These are phyloP conservation scores for Druon quercuslanigerum DNA, from an alignment of 1,140 invertebrate genomes.

Conservation along the genomic window DNA sequence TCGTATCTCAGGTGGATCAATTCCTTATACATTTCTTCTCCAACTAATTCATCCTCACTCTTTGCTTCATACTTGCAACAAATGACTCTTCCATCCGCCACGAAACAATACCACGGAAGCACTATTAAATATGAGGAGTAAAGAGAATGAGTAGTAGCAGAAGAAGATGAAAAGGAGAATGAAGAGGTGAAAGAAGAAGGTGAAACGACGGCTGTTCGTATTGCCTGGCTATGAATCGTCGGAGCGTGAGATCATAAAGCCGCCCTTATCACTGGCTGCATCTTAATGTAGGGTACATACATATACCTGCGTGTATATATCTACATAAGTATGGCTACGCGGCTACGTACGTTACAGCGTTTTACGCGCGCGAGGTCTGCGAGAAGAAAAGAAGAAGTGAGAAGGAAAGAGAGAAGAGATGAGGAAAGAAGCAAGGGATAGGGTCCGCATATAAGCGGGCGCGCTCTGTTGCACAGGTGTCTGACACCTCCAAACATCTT, in stretches of 20 bases:
- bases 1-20: no score
- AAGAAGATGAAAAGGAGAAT: constrained; percentile 11
- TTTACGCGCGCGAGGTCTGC: constrained; percentile 42
- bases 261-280: constrained; percentile 71
- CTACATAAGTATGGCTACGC: constrained; percentile 60
- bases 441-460: constrained; percentile 1
- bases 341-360: constrained; percentile 48
- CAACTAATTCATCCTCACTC: neutral
- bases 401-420: constrained; percentile 16
- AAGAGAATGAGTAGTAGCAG: neutral
- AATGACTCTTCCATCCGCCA: neutral
- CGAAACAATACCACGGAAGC: constrained; percentile 11
- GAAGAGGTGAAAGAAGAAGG: constrained; percentile 29
- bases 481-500: constrained; percentile 58
- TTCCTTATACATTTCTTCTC: no score
- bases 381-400: constrained; percentile 44
- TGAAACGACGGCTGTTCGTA: constrained; percentile 65
- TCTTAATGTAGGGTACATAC: constrained; percentile 72
- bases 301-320: constrained; percentile 64
- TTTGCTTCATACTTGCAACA: neutral
- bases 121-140: constrained; percentile 21
- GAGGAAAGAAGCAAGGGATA: neutral
- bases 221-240: constrained; percentile 73
- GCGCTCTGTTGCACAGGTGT: constrained; percentile 51
- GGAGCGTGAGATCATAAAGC: constrained; percentile 75